Percentiles rank a stretch among this genome's conserved stretches.
Conservation (phyloP, 2,888 invertebrate species). For the Sphinx pinastri region DNA sequence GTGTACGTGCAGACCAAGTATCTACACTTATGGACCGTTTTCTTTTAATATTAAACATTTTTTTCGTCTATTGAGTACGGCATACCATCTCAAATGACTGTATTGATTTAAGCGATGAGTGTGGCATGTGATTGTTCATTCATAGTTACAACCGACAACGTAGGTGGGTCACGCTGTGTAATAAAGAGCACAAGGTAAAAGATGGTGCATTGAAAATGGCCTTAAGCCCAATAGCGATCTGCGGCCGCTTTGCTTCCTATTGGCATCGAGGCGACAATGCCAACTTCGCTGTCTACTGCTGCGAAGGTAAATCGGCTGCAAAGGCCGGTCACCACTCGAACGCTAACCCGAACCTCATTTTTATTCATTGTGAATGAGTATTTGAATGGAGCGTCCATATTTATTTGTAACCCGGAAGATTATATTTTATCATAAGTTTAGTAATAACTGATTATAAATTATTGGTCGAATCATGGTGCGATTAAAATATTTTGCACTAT, state of each 20-base stretch:
- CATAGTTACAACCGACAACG: conserved; percentile 48
- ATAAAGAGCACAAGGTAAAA: conserved; percentile 83
- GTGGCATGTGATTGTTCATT: conserved; percentile 48
- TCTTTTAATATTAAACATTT: neutral
- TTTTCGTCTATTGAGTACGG: too few relatives aligned
- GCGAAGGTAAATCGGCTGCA: conserved; percentile 74
- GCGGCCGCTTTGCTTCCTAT: conserved; percentile 80
- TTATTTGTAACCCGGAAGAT: conserved; percentile 3
- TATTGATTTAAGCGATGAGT: neutral
- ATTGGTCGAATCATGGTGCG: too few relatives aligned
- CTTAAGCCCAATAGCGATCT: conserved; percentile 83
- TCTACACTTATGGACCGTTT: neutral
- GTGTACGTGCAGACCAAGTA: neutral
- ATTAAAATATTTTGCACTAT: too few relatives aligned
- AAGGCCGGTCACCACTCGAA: conserved; percentile 70
- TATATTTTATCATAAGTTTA: neutral
- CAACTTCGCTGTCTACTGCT: conserved; percentile 64
- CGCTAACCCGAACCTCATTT: conserved; percentile 34
- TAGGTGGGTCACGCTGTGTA: conserved; percentile 72
- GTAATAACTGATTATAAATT: too few relatives aligned
- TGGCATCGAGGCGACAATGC: conserved; percentile 81
- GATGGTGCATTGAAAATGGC: conserved; percentile 84
- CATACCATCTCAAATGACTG: too few relatives aligned
- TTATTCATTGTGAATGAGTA: conserved; percentile 36
- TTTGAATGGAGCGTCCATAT: conserved; percentile 11